Percentiles rank a stretch among this genome's conserved stretches.
Evolutionary conservation across 2,888 invertebrate species (phyloP).

Genomic region (Sminthurinus aureus): DNA sequence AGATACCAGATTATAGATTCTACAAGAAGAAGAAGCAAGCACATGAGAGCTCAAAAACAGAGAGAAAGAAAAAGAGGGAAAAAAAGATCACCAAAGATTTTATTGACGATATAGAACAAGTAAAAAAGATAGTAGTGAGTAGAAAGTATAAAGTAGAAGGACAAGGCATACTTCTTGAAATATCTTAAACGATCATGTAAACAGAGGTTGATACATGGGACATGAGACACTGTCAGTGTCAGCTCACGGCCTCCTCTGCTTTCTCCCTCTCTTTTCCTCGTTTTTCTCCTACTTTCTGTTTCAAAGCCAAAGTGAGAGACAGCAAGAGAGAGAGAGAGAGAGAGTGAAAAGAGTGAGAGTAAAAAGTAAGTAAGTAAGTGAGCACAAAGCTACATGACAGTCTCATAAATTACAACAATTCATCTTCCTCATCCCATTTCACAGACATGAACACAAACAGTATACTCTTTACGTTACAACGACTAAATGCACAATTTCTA

Average conservation of each 20-base stretch:
- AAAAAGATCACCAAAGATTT: no score
- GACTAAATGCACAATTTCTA: conserved; percentile 4
- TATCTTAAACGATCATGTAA: conserved; percentile 29
- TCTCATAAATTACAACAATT: conserved; percentile 41
- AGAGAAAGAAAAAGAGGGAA: background rate
- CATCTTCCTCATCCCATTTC: conserved; percentile 30
- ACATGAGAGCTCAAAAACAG: background rate
- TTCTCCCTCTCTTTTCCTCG: background rate
- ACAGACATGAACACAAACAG: conserved; percentile 14
- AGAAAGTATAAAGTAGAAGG: background rate
- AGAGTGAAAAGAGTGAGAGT: conserved; percentile 31
- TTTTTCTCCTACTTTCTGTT: background rate
- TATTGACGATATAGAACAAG: background rate
- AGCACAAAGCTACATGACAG: conserved; percentile 37
- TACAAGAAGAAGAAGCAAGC: no score
- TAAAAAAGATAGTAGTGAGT: background rate
- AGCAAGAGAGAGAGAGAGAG: conserved; percentile 6
- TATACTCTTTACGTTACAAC: background rate
- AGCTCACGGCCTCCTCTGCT: conserved; percentile 2
- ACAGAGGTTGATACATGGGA: conserved; percentile 36
- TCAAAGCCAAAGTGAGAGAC: background rate
- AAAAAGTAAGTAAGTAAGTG: background rate
- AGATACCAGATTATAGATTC: background rate
- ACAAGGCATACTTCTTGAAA: background rate
- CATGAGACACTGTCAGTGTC: conserved; percentile 28